These are phyloP conservation scores for Drosophila atripex DNA, from an alignment of 2,888 invertebrate species.

Conservation along the genomic window DNA sequence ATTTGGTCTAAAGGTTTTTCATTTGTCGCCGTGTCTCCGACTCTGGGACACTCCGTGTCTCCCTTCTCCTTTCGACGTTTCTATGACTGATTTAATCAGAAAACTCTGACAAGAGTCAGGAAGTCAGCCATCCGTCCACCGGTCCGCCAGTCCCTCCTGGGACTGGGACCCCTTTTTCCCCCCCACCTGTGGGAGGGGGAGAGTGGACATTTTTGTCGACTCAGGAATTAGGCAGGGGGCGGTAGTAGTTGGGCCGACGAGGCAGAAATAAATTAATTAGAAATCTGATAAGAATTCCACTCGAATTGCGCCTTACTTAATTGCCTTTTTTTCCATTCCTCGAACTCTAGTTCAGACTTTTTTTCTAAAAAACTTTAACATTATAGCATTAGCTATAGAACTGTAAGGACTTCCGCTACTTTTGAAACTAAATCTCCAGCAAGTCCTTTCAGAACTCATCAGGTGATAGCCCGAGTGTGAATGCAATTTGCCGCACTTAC, in stretches of 20 bases:
- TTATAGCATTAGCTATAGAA: background rate
- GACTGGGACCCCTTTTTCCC: conserved; percentile 7
- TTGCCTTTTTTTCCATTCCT: conserved; percentile 52
- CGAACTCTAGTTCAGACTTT: conserved; percentile 22
- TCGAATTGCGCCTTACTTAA: conserved; percentile 76
- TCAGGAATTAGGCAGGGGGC: conserved; percentile 43
- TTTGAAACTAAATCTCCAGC: background rate
- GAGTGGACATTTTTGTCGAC: conserved; percentile 57
- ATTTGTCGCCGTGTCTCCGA: conserved; percentile 38
- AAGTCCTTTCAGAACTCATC: conserved; percentile 7
- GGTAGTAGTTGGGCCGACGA: conserved; percentile 50
- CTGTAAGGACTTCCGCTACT: background rate
- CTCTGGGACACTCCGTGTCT: background rate
- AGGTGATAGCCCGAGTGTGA: conserved; percentile 8
- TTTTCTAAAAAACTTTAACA: background rate
- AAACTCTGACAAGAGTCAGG: conserved; percentile 79
- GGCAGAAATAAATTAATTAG: conserved; percentile 78
- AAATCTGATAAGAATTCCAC: conserved; percentile 74
- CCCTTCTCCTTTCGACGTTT: conserved; percentile 64
- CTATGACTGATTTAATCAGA: conserved; percentile 82
- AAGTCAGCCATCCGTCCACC: conserved; percentile 62
- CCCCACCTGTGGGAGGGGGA: background rate
- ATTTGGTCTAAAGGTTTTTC: conserved; percentile 77
- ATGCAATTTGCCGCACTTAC: conserved; percentile 54
- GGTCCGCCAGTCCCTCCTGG: conserved; percentile 12